Conservation (phyloP, 2,888 invertebrate species). For the Antitype chi region DNA sequence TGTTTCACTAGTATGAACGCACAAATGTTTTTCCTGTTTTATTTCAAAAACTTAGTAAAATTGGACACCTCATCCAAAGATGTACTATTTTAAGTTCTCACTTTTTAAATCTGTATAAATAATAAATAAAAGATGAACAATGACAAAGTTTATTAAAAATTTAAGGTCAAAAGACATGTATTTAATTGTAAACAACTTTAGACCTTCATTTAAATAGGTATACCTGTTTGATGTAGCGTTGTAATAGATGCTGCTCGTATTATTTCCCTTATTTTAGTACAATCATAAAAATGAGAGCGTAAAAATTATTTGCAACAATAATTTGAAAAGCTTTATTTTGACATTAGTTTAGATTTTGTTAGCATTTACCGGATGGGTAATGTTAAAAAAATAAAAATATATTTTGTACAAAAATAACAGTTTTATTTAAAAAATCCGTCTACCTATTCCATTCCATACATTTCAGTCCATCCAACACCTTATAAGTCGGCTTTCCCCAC, state of each 20-base stretch:
- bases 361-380: constrained; percentile 63
- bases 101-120: not conserved
- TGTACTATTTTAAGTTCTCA: not conserved
- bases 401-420: constrained; percentile 64
- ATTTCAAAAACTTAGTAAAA: no score
- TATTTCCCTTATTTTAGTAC: constrained; percentile 36
- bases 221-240: not conserved
- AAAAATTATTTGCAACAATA: constrained; percentile 60
- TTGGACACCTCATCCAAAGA: not conserved
- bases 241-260: constrained; percentile 41
- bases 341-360: constrained; percentile 64
- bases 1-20: not conserved
- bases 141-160: not conserved
- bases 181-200: not conserved
- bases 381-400: constrained; percentile 72
- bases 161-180: not conserved
- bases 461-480: not conserved
- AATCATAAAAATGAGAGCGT: constrained; percentile 45
- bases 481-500: no score
- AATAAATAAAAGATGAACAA: not conserved
- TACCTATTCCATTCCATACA: not conserved
- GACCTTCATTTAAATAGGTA: not conserved
- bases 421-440: constrained; percentile 38
- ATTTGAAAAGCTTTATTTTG: constrained; percentile 57
- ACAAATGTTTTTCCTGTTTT: no score